Base-by-base conservation (phyloP, 2,797 vertebrate species). In the Hybognathus amarus region DNA sequence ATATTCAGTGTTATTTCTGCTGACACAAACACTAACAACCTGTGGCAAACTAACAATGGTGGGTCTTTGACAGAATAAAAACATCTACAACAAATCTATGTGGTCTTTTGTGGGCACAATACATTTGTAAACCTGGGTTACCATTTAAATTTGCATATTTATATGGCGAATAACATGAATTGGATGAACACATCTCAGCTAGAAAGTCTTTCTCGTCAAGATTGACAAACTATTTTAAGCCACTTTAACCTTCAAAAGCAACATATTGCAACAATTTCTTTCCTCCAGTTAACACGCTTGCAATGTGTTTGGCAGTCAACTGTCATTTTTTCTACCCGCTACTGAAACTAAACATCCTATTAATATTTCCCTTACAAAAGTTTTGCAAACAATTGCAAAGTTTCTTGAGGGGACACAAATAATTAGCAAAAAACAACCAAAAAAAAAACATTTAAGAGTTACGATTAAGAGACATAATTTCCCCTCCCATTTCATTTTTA, bases 1-100 rank as follows among this genome's bases (percentile, higher is more conserved):
- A 52, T 63, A 71, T 70, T 69, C 22, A 47, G 63, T 68, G 18
- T 69, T 40, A 54, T 69, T 73, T 83, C 56, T 78, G 67, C 67
- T 54, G 22, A 42, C 63, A 52, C 50, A 42, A 68, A 83, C 63
- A 77, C 50, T 59, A 77, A 83, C 24, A 68, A 69, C 64, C 33
- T 33, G 24, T 56, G 81, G 50, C 64, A 83, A 40, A 15, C 38
- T n/a, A 56, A 76, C 64, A 68, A 36, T 64, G 12, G 27, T 38
- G 7, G 59, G 36, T 27, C 24, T 18, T 64, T 47, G 38, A 63
- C 45, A 70, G 47, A 79, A 79, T 30, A 42, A 40, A 79, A 87
- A 76, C 52, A 76, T 59, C 22, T 76, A 59, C 22, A 59, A 40
- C 73, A 56, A 40, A 40, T 59, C 52, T 18, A 47, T 77, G 75